These are phyloP conservation scores for Notodonta ziczac DNA, from an alignment of 2,888 invertebrate genomes.

Conservation along the genomic window DNA sequence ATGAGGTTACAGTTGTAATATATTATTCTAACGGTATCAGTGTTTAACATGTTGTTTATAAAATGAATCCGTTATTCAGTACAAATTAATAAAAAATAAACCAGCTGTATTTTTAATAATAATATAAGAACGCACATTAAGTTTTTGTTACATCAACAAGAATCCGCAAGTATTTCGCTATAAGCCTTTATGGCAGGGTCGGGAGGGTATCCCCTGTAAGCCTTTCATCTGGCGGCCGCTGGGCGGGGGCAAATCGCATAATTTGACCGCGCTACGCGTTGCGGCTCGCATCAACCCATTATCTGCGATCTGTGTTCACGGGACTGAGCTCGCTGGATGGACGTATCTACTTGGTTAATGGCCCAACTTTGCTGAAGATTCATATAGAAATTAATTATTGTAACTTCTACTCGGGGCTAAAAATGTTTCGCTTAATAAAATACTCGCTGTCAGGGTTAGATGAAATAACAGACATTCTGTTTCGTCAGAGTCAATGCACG, in stretches of 20 bases:
- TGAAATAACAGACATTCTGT: no score
- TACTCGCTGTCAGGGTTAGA: no score
- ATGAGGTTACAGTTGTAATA: no score
- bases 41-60: background rate
- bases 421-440: no score
- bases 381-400: no score
- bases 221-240: constrained; percentile 56
- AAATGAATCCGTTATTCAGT: background rate
- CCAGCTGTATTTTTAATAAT: constrained; percentile 8
- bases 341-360: constrained; percentile 12
- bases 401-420: no score
- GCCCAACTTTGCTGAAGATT: constrained; percentile 11
- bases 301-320: constrained; percentile 31
- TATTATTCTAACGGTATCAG: no score
- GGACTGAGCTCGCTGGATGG: constrained; percentile 14
- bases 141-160: constrained; percentile 41
- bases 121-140: constrained; percentile 13
- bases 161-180: constrained; percentile 43
- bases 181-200: constrained; percentile 50
- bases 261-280: constrained; percentile 52
- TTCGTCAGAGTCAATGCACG: no score
- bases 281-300: constrained; percentile 31
- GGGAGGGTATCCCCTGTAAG: constrained; percentile 51
- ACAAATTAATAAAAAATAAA: background rate
- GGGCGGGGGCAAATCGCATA: constrained; percentile 50